Evolutionary conservation across 2,888 invertebrate genomes (phyloP).

Genomic region (Conomelus anceps): DNA sequence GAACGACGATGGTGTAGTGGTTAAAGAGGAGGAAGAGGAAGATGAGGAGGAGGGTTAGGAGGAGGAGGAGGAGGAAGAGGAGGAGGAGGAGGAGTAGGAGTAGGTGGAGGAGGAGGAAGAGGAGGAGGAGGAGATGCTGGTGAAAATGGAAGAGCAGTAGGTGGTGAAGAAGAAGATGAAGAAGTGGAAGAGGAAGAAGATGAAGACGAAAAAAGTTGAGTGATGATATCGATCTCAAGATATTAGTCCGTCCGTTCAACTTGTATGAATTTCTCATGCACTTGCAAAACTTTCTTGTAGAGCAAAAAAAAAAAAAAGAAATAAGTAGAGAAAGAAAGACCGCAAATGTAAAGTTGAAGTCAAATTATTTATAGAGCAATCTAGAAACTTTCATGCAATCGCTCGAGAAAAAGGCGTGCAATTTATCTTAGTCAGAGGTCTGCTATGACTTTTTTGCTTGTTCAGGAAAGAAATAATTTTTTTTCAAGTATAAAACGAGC

Average conservation of each 20-base stretch:
- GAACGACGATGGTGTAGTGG: too few species aligned
- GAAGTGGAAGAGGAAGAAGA: too few species aligned
- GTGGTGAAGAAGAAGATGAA: too few species aligned
- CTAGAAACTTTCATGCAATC: not conserved
- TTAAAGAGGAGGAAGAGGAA: too few species aligned
- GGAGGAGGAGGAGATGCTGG: too few species aligned
- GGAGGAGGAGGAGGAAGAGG: too few species aligned
- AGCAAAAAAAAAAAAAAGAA: not conserved
- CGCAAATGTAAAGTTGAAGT: not conserved
- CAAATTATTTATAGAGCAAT: not conserved
- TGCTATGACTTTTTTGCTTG: not conserved
- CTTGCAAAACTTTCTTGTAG: not conserved
- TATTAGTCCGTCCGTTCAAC: not conserved
- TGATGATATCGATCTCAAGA: not conserved
- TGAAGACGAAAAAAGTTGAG: not conserved
- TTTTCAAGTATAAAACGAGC: not conserved
- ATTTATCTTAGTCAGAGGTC: not conserved
- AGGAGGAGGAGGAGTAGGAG: too few species aligned
- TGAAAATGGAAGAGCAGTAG: too few species aligned
- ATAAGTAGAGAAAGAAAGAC: too few species aligned
- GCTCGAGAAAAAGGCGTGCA: not conserved
- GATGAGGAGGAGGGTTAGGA: too few species aligned
- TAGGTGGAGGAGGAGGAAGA: too few species aligned
- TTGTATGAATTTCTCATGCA: not conserved
- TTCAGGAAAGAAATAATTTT: not conserved